Conservation (phyloP, 1,140 invertebrate species). For the Cydia fagiglandana region DNA sequence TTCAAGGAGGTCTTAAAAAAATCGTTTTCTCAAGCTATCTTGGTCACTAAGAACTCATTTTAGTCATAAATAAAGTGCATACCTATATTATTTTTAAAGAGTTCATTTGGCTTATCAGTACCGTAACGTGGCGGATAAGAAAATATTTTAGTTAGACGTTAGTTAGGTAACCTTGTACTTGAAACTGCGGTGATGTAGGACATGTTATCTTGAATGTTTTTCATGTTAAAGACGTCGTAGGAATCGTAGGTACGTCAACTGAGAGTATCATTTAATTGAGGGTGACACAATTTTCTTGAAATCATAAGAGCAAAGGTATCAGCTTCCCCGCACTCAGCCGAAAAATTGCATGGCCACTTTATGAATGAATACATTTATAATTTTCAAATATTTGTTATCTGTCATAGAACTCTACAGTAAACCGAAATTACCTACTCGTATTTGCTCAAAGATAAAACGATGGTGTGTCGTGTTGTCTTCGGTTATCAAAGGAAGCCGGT, state of each 20-base stretch:
- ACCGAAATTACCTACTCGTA: not conserved
- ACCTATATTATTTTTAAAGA: not conserved
- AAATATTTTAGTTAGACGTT: not conserved
- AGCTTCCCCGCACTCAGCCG: no score
- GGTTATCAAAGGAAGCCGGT: constrained; percentile 3
- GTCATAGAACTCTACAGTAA: not conserved
- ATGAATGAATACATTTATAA: no score
- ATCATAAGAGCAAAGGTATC: no score
- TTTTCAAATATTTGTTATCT: not conserved
- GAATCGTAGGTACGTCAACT: no score
- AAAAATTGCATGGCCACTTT: no score
- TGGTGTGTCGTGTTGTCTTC: not conserved
- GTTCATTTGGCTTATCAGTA: not conserved
- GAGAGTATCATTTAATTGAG: no score
- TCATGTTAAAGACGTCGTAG: not conserved
- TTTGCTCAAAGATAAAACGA: not conserved
- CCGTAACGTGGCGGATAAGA: not conserved
- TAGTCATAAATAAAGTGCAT: not conserved
- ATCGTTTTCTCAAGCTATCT: no score
- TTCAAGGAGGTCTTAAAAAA: no score
- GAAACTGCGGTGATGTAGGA: not conserved
- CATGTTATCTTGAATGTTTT: not conserved
- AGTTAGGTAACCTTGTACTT: constrained; percentile 18
- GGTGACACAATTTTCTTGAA: no score
- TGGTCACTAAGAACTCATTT: not conserved